A percentile compares a stretch with the other conserved stretches of the same genome.
phyloP scores from a whole-genome alignment of 2,888 invertebrate genomes.

The Agrochola circellaris region DNA sequence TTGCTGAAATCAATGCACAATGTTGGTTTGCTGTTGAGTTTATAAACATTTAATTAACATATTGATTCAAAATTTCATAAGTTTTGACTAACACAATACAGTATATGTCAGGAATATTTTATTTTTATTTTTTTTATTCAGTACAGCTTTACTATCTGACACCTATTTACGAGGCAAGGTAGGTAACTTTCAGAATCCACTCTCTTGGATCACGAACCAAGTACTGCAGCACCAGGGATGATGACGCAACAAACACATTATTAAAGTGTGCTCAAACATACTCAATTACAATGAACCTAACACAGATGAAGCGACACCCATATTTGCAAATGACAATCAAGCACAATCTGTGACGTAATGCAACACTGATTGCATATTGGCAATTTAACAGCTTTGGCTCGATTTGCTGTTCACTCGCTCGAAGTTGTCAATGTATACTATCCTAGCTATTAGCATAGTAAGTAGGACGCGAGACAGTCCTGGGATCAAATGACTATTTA shows the following conservation, averaged over 20 bases:
- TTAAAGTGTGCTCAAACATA: neutral
- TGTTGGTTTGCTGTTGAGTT: too few relatives aligned
- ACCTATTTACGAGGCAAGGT: too few relatives aligned
- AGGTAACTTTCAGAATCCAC: neutral
- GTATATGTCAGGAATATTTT: too few relatives aligned
- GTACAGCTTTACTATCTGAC: too few relatives aligned
- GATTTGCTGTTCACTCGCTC: slow-evolving; percentile 18
- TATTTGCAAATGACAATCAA: slow-evolving; percentile 17
- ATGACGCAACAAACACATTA: neutral
- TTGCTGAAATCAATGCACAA: too few relatives aligned
- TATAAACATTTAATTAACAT: too few relatives aligned
- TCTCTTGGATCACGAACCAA: neutral
- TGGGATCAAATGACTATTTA: too few relatives aligned
- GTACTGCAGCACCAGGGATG: neutral
- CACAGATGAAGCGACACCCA: neutral
- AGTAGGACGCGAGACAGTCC: neutral
- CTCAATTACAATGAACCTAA: neutral
- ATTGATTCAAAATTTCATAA: too few relatives aligned
- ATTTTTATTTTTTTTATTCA: too few relatives aligned
- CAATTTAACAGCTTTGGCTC: slow-evolving; percentile 25
- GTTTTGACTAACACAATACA: too few relatives aligned
- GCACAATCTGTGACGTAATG: slow-evolving; percentile 18
- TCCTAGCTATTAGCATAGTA: neutral
- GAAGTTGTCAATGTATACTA: neutral
- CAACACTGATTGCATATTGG: slow-evolving; percentile 25